Conservation (phyloP, 2,797 vertebrate genomes). For the Phylloscopus collybita region DNA sequence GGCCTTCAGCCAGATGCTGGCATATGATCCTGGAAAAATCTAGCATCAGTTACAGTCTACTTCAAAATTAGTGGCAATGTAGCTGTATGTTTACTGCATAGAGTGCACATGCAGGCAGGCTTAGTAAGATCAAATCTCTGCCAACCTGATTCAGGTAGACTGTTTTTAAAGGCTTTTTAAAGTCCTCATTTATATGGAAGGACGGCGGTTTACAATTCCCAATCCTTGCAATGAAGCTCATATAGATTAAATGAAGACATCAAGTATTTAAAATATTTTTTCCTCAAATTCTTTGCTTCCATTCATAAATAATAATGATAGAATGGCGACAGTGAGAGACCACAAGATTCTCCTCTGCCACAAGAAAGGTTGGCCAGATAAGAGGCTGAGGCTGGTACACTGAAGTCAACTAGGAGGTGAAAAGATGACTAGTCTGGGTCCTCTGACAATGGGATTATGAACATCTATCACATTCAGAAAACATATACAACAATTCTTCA, state of each 20-base stretch:
- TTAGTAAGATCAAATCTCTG: not conserved
- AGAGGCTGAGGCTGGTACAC: not conserved
- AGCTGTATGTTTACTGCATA: not conserved
- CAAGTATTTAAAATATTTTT: not conserved
- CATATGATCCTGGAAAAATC: not conserved
- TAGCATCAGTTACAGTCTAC: not conserved
- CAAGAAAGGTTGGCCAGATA: not conserved
- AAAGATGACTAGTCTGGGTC: not conserved
- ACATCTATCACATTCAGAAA: not conserved
- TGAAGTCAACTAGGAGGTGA: not conserved
- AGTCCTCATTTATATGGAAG: not conserved
- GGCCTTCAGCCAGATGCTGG: not conserved
- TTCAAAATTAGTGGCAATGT: not conserved
- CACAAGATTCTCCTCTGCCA: not conserved
- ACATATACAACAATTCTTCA: not conserved
- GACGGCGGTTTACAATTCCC: not conserved
- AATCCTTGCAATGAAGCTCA: not conserved
- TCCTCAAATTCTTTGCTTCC: not conserved
- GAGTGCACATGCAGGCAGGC: not conserved
- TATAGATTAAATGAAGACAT: not conserved
- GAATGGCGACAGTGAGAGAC: not conserved
- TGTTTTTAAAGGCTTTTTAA: not conserved
- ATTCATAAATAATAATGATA: not conserved
- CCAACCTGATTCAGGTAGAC: not conserved
- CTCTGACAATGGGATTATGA: not conserved